Evolutionary conservation across 2,113 vertebrate species (phyloP), one percentile per base, ranked within the genome.

Genomic region (Seriola aureovittata): DNA sequence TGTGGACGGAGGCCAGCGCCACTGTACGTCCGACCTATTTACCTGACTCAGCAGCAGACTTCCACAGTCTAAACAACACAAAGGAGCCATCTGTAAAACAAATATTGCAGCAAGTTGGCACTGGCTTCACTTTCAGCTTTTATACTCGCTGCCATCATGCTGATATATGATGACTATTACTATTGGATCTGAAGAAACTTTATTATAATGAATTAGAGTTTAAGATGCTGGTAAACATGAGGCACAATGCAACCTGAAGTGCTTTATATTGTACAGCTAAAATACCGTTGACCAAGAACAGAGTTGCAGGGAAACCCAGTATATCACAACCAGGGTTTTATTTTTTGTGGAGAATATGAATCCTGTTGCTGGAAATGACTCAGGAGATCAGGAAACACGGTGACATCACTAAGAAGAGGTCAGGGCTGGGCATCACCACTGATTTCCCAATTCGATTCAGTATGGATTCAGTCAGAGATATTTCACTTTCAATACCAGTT

Each of bases 1-100:
- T 88, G 82, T 93, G 86, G 89, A 87, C 88, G 55, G 81, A 90
- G 67, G 82, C 86, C 88, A 84, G 72, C 70, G 25, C 71, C 83
- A 88, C 85, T 72, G 84, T 63, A 80, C 78, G 86, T 88, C 75
- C 80, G 78, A 91, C 91, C 92, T 86, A 82, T 89, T 93, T 94
- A 90, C 82, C 88, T 87, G 81, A 91, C 58, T 86, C 77, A 73
- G 83, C 82, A 85, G 87, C 85, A 78, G 71, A 78, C 68, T 34
- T 79, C 73, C 88, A 71, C 80, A 83, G 78, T 83, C 75, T 68
- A 76, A 59, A 70, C 65, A 34, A 62, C 48, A 86, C 66, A 82
- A 80, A 66, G 75, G 60, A 67, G 34, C 64, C 44, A 78, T 71
- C 78, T 73, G 38, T 75, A 82, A 59, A 73, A 70, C 64, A 83